Evolutionary conservation across 2,888 invertebrate genomes (phyloP), one percentile per base, ranked within the genome.

Genomic region (Tanypteryx hageni): DNA sequence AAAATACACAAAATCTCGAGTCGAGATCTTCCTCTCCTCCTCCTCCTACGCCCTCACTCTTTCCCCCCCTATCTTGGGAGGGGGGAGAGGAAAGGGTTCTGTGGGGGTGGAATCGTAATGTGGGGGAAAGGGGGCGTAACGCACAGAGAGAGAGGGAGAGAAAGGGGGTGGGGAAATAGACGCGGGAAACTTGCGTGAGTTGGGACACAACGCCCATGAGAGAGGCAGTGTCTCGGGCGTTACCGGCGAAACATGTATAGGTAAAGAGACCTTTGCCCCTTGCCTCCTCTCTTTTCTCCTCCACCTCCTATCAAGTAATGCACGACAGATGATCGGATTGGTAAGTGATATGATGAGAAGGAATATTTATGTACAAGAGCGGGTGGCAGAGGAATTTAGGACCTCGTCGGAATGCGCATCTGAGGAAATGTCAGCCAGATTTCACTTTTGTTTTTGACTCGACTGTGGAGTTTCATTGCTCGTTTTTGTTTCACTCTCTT

Each of bases 1-100:
- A 89, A 89, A 89, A 89, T 61, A 89, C 86, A 64, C 64, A 89
- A 89, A 89, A 89, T 89, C 89, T 89, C n/a, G 64, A 59, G 61
- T 64, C n/a, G 31, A 89, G 89, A 89, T 89, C 89, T 89, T 44
- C 64, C 56, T 11, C n/a, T 57, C n/a, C 44, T 44, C n/a, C 44
- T 44, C n/a, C 83, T 16, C 56, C 64, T 14, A 18, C 10, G 16
- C 44, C 61, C n/a, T 61, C 86, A 59, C 61, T 16, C 61, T 89
- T 64, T 89, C 64, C 76, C 76, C 22, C 22, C 44, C 44, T 44
- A 44, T 44, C 44, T 44, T 44, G 44, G 44, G 44, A 44, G 44
- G 3, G 44, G 44, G 44, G 44, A 44, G 44, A 44, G 44, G 44
- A 44, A 44, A 44, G 44, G 44, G 4, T 76, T 11, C 0, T 44